Evolutionary conservation across 2,797 vertebrate genomes (phyloP), one percentile per base, ranked within the genome.

Genomic region (Pterois miles): DNA sequence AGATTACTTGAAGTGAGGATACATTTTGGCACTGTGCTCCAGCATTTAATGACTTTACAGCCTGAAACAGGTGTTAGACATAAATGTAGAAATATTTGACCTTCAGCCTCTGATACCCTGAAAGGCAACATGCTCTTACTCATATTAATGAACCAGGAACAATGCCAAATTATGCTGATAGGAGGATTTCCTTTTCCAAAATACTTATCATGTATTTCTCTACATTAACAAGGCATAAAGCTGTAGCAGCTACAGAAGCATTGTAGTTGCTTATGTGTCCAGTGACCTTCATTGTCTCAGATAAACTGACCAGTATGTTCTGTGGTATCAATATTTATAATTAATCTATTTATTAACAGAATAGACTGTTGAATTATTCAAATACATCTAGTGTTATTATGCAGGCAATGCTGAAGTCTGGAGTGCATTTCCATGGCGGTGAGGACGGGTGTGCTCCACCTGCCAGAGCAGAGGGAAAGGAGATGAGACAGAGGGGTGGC

Each of bases 361-460:
- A 66, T 20, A 23, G 18, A 34, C 6, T 59, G 7, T 68, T 81
- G 34, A 77, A 78, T 82, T 33, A 83, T 86, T 83, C 8, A 85
- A 38, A 58, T 8, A 60, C 38, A 16, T 67, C 43, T n/a, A 27
- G 12, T 56, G 25, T 65, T 62, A 76, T 76, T 58, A 60, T 65
- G 38, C 59, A 57, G 46, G 23, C 43, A 48, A 22, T 22, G 48
- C 34, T 57, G 22, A 65, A 48, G 23, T 43, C 20, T 76, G 53
- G 8, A 12, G 6, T 27, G 33, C 40, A 23, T 79, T 59, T 58
- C 33, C 20, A 1, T 43, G 23, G 63, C 7, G 22, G 36, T 48
- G 22, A 66, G 38, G 50, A 53, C 1, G 36, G 8, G n/a, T 64
- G 63, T 65, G 52, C 38, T 64, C 14, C 22, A 65, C 56, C 57